Evolutionary conservation across 2,113 vertebrate species (phyloP).

Genomic region (Corynorhinus townsendii): DNA sequence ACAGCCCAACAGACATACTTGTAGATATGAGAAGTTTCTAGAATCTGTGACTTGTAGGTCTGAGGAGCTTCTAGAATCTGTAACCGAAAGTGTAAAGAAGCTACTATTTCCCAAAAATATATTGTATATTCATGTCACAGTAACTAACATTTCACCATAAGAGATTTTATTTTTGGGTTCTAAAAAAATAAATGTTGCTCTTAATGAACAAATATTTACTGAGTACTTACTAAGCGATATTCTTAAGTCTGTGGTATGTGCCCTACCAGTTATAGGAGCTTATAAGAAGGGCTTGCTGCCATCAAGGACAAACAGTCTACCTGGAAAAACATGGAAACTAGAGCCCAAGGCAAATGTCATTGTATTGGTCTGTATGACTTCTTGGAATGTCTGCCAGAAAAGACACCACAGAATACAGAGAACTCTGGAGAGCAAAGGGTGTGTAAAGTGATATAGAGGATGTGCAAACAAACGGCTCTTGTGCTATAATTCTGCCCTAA

Average conservation of each 20-base stretch:
- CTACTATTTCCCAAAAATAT: not conserved
- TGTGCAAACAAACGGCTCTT: not conserved
- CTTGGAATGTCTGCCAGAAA: not conserved
- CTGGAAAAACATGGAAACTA: not conserved
- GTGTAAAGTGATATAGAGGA: not conserved
- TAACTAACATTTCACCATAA: not conserved
- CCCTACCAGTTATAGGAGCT: not conserved
- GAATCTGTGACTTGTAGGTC: not conserved
- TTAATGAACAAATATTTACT: not conserved
- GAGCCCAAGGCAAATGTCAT: not conserved
- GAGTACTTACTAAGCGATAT: not conserved
- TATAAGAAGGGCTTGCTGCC: not conserved
- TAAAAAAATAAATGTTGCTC: not conserved
- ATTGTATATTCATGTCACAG: not conserved
- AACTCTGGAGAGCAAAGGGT: not conserved
- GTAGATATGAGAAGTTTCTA: not conserved
- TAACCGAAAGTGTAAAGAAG: not conserved
- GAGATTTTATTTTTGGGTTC: not conserved
- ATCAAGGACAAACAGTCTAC: not conserved
- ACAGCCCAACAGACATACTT: not conserved
- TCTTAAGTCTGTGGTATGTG: not conserved
- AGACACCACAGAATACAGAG: not conserved
- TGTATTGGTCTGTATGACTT: not conserved
- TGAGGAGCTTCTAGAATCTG: not conserved
- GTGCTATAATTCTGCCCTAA: not conserved